A percentile compares a stretch with the other conserved stretches of the same genome.
Evolutionary conservation across 2,888 invertebrate species (phyloP).

Genomic region (Sialis fuliginosa): DNA sequence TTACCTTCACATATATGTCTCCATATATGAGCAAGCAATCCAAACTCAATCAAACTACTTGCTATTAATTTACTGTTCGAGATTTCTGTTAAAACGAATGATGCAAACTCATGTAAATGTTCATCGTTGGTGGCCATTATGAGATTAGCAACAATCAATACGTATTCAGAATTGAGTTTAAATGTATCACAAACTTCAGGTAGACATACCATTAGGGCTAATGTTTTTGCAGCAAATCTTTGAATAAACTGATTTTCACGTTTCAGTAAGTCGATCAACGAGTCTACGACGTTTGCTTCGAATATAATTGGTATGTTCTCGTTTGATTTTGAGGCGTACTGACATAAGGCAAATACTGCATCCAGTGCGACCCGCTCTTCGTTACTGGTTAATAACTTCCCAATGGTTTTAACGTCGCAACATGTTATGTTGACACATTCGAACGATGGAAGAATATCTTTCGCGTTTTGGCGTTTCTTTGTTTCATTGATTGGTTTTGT

Average conservation of each 20-base stretch:
- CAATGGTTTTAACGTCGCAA: background rate
- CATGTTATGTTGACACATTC: no score
- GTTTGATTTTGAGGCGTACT: background rate
- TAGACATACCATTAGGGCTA: background rate
- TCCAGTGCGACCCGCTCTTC: background rate
- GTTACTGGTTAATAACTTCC: slow-evolving; percentile 1
- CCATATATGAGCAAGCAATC: background rate
- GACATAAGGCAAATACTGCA: background rate
- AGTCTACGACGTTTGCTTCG: background rate
- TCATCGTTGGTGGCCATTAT: background rate
- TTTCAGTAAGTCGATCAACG: background rate
- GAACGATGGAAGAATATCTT: no score
- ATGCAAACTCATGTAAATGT: background rate
- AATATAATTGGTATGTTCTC: background rate
- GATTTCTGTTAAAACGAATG: background rate
- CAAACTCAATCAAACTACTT: background rate
- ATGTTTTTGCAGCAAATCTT: background rate
- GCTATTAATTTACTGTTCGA: background rate
- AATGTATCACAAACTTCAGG: background rate
- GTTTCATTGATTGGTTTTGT: no score
- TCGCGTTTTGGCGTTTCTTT: no score
- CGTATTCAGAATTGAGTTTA: background rate
- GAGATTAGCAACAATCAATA: background rate
- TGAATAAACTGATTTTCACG: background rate
- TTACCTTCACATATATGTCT: background rate